Percentiles rank a stretch among this genome's conserved stretches.
Evolutionary conservation across 2,113 vertebrate species (phyloP).

Genomic region (Ptilonorhynchus violaceus): DNA sequence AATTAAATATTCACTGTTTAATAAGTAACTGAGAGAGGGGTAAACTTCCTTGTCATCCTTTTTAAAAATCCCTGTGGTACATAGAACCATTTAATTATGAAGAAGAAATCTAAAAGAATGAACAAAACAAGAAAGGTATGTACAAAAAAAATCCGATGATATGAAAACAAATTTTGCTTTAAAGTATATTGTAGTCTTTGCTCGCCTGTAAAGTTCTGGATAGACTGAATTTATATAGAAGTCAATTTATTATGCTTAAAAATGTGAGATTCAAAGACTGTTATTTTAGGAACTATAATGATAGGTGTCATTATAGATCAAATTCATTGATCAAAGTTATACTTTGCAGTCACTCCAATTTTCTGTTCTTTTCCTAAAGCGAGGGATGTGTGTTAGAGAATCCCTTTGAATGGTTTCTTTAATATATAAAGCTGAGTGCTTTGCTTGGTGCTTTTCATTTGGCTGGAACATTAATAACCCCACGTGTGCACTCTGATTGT

Average conservation of each 20-base stretch:
- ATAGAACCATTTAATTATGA: not conserved
- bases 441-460: not conserved
- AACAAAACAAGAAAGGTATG: not conserved
- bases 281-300: not conserved
- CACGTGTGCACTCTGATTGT: not conserved
- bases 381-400: not conserved
- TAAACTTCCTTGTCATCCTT: not conserved
- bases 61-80: not conserved
- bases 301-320: not conserved
- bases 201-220: not conserved
- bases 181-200: not conserved
- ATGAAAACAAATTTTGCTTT: not conserved
- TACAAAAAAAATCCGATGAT: not conserved
- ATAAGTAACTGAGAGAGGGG: not conserved
- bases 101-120: not conserved
- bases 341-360: not conserved
- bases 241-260: not conserved
- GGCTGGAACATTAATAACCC: not conserved
- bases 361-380: not conserved
- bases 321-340: not conserved
- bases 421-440: not conserved
- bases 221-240: not conserved
- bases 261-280: not conserved
- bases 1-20: not conserved
- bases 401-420: not conserved